Conservation (phyloP, 2,797 vertebrate species). For the Huso huso region DNA sequence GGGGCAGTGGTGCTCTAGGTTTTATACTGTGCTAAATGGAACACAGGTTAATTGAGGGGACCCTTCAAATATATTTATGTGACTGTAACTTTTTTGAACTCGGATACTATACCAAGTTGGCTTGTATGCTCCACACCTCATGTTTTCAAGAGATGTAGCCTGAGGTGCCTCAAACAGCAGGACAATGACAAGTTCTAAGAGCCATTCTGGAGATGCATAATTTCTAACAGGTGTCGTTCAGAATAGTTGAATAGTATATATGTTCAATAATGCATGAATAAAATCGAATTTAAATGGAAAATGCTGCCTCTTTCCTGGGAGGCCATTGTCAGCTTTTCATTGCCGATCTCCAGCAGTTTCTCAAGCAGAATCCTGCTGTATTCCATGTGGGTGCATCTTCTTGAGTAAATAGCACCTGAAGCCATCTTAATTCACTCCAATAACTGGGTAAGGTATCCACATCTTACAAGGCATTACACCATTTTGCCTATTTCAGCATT, state of each 20-base stretch:
- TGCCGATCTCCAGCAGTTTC: background rate
- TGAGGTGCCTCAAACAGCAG: background rate
- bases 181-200: background rate
- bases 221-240: background rate
- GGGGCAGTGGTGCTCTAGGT: too few relatives aligned
- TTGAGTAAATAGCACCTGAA: background rate
- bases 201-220: background rate
- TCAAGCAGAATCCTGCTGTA: background rate
- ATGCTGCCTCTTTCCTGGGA: background rate
- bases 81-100: too few relatives aligned
- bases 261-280: constrained; percentile 4
- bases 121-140: too few relatives aligned
- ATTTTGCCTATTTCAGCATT: too few relatives aligned
- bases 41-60: too few relatives aligned
- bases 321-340: background rate
- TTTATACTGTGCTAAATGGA: too few relatives aligned
- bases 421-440: background rate
- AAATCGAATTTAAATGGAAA: background rate
- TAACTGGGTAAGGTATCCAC: too few relatives aligned
- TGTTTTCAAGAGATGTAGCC: too few relatives aligned
- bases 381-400: background rate
- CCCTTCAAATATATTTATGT: too few relatives aligned
- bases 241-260: background rate
- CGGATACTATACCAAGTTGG: too few relatives aligned
- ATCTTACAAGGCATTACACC: too few relatives aligned